These are phyloP conservation scores for Phalanger gymnotis DNA, from an alignment of 2,797 vertebrate species.

Conservation along the genomic window DNA sequence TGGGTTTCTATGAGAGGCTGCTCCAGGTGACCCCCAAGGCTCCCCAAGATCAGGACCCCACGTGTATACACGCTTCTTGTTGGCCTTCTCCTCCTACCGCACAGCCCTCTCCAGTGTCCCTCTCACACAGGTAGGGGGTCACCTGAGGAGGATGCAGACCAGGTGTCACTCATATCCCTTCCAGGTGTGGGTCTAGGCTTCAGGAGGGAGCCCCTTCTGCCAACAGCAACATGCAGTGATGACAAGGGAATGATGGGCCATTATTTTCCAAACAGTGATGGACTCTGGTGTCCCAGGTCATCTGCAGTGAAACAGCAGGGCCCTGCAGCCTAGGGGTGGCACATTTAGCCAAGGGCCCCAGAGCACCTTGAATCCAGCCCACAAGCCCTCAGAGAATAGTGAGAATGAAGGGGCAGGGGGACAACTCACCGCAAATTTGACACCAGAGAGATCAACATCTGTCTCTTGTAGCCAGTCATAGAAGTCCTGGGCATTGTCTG, in stretches of 20 bases:
- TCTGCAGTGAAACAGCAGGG: fast-evolving
- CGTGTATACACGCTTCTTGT: background rate
- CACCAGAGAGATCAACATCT: slow-evolving; percentile 89
- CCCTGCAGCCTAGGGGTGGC: background rate
- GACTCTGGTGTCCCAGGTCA: background rate
- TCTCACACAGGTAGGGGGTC: background rate
- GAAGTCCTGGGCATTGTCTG: slow-evolving; percentile 98
- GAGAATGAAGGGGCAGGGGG: background rate
- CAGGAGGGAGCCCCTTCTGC: background rate
- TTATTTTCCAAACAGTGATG: background rate
- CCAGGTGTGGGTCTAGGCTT: background rate
- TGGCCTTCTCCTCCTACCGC: background rate
- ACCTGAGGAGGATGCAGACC: background rate
- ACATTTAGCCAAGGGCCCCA: background rate
- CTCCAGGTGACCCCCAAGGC: too few relatives aligned
- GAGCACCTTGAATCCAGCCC: background rate
- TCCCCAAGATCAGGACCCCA: background rate
- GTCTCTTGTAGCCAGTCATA: slow-evolving; percentile 98
- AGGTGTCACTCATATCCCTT: background rate
- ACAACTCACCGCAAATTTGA: slow-evolving; percentile 90
- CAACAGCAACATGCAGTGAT: background rate
- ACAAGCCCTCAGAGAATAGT: background rate
- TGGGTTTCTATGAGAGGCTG: background rate
- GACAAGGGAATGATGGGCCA: background rate
- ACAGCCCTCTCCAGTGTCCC: background rate